phyloP scores from a whole-genome alignment of 2,113 vertebrate species.

The Cardinalis cardinalis region DNA sequence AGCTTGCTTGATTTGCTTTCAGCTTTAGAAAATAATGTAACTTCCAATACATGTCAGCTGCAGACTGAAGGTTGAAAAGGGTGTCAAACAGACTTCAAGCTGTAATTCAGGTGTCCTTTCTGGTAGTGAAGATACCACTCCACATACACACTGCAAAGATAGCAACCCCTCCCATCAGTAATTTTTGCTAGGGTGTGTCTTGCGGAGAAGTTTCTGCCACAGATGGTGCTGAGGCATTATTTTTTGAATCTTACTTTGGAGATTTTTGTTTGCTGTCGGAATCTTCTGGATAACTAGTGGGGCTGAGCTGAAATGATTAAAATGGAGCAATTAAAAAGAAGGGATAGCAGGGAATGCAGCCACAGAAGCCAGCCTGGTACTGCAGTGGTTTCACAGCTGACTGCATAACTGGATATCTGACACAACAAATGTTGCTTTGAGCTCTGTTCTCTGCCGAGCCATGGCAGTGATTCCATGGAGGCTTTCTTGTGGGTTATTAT shows the following conservation, averaged over 20 bases:
- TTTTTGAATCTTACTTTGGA: background rate
- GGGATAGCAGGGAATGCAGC: background rate
- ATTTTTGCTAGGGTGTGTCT: background rate
- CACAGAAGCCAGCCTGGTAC: background rate
- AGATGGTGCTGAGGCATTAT: background rate
- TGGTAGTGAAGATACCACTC: background rate
- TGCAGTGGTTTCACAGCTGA: constrained; percentile 14
- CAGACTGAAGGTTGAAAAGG: background rate
- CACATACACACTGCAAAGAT: background rate
- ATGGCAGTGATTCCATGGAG: background rate
- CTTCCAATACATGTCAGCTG: background rate
- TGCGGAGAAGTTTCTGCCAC: background rate
- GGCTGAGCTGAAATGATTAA: constrained; percentile 11
- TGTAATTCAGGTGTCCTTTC: background rate
- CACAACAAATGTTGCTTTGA: constrained; percentile 30
- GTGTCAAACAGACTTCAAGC: background rate
- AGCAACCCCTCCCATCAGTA: background rate
- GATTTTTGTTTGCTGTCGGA: background rate
- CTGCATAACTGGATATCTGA: background rate
- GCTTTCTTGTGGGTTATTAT: background rate
- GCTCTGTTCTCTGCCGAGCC: constrained; percentile 9
- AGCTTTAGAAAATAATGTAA: background rate
- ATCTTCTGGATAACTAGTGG: background rate
- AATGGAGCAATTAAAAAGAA: constrained; percentile 6
- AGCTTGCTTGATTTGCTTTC: background rate